Base-by-base conservation (phyloP, 2,888 invertebrate species). In the Latheticus oryzae region DNA sequence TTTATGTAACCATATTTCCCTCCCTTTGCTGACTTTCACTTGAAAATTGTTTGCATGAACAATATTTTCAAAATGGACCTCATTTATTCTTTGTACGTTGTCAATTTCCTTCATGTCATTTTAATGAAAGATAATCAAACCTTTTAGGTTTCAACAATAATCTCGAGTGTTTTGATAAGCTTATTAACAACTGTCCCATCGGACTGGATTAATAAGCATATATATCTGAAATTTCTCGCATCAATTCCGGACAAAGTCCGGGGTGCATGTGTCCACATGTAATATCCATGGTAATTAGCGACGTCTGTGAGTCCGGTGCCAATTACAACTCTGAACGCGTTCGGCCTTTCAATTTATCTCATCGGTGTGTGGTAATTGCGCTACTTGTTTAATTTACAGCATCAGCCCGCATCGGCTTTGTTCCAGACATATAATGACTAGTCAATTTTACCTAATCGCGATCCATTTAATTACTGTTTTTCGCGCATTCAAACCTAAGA, bases 211-310 rank as follows among this genome's bases (percentile, higher is more conserved):
- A 68, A 73, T 73, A 72, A 72, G 71, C 74, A 74, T 74, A 71
- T 72, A 72, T 67, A 73, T 72, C 66, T 52, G 64, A 72, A 73
- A 73, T 72, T 73, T 72, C 64, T 60, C 70, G 72, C 70, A 62
- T 71, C 69, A 68, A 60, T 65, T 65, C 63, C 62, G 53, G 56
- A 60, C 64, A 67, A 70, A 68, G 66, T 65, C 60, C 58, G 42
- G 60, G 59, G 63, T 66, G 66, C 67, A 68, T 70, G 70, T 70
- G 71, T 73, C 71, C 73, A 72, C 73, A 70, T 73, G 74, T 73
- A 73, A 76, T 76, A 73, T 74, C 70, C 73, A 74, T 74, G 72
- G 72, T 75, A 74, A 76, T 75, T 74, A 74, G 72, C 66, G 70
- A 70, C 68, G 70, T 72, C 71, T 72, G 72, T 67, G 72, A 66